phyloP scores from a whole-genome alignment of 1,140 invertebrate species.

The Brachionus sp. region DNA sequence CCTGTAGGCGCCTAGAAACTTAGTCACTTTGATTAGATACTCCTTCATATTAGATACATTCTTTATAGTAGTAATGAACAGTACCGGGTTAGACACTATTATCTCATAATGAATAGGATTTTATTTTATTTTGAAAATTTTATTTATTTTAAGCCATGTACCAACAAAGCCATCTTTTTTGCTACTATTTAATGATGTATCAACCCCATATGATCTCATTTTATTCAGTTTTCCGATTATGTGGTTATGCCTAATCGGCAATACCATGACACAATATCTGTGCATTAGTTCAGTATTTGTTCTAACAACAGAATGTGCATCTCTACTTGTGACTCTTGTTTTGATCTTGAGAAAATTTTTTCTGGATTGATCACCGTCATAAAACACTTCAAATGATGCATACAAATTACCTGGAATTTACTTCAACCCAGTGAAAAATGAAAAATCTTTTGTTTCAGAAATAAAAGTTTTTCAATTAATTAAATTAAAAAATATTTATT shows the following conservation, averaged over 20 bases:
- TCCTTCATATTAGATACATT: too few relatives aligned
- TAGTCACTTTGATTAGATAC: conserved; percentile 65
- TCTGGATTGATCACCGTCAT: too few relatives aligned
- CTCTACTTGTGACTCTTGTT: conserved; percentile 88
- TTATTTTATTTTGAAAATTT: conserved; percentile 47
- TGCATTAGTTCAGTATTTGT: conserved; percentile 92
- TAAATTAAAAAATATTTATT: too few relatives aligned
- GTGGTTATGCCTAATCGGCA: conserved; percentile 75
- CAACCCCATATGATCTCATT: conserved; percentile 53
- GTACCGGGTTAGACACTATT: too few relatives aligned
- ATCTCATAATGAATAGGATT: too few relatives aligned
- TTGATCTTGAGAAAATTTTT: conserved; percentile 92
- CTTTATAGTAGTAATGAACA: conserved; percentile 70
- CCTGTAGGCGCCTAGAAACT: conserved; percentile 70
- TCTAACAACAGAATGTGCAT: conserved; percentile 85
- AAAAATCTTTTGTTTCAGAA: too few relatives aligned
- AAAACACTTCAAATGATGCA: too few relatives aligned
- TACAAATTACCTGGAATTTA: too few relatives aligned
- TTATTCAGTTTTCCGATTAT: conserved; percentile 68
- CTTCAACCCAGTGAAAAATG: too few relatives aligned
- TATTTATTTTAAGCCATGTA: conserved; percentile 65
- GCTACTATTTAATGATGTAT: conserved; percentile 71
- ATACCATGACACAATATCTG: conserved; percentile 85
- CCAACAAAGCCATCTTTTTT: conserved; percentile 80
- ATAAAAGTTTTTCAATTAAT: too few relatives aligned